Conservation (phyloP, 1,140 invertebrate species). For the Pseudoatta argentina region DNA sequence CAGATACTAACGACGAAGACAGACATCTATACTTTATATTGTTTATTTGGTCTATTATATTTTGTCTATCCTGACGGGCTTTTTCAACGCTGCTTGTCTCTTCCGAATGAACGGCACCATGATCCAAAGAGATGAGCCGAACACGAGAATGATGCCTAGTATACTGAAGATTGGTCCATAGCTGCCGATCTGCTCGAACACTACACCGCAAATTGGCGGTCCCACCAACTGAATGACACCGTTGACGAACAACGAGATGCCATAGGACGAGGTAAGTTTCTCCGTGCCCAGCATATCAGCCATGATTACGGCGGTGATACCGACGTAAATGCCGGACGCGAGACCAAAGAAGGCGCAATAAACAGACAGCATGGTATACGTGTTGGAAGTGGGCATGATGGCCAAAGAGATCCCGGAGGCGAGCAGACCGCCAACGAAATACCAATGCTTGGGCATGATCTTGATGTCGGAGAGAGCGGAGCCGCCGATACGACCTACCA, state of each 20-base stretch:
- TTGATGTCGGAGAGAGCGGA: conserved; percentile 92
- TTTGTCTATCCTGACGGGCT: conserved; percentile 71
- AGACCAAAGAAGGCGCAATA: conserved; percentile 93
- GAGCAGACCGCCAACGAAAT: conserved; percentile 92
- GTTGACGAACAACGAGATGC: conserved; percentile 94
- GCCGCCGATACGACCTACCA: conserved; percentile 93
- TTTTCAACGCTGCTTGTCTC: conserved; percentile 78
- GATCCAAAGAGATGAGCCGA: conserved; percentile 91
- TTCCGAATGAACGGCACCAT: conserved; percentile 90
- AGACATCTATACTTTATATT: conserved; percentile 28
- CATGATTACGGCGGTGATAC: conserved; percentile 94
- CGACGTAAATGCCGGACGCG: conserved; percentile 94
- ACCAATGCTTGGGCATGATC: conserved; percentile 92
- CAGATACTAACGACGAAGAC: conserved; percentile 6
- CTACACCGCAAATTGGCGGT: conserved; percentile 91
- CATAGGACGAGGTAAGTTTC: conserved; percentile 93
- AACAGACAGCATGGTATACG: conserved; percentile 87
- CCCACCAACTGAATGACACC: conserved; percentile 93
- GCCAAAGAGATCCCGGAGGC: conserved; percentile 91
- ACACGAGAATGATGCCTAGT: conserved; percentile 90
- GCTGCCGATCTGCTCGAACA: conserved; percentile 88
- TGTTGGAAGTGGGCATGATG: conserved; percentile 89
- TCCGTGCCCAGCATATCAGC: conserved; percentile 94
- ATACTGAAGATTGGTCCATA: conserved; percentile 91
- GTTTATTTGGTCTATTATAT: conserved; percentile 72